A percentile compares a stretch with the other conserved stretches of the same genome.
Evolutionary conservation across 2,888 invertebrate species (phyloP).

Genomic region (Agrochola lychnidis): DNA sequence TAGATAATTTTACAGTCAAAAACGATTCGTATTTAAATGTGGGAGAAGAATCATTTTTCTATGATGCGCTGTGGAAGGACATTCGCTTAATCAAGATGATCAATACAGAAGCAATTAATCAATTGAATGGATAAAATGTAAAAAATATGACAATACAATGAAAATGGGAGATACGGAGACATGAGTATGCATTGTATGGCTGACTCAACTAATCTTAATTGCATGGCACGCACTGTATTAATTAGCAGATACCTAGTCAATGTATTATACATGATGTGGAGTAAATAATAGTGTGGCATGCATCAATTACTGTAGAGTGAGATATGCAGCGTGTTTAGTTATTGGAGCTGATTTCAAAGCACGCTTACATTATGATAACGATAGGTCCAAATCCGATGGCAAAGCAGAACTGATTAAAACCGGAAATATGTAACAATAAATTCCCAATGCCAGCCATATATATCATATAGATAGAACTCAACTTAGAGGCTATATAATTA

Average conservation of each 20-base stretch:
- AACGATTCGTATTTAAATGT: not conserved
- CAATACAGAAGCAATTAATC: constrained; percentile 2
- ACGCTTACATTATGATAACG: not conserved
- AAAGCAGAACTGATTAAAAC: not conserved
- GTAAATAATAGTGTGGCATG: constrained; percentile 47
- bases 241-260: constrained; percentile 49
- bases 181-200: constrained; percentile 23
- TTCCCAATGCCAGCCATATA: not conserved
- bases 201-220: constrained; percentile 64
- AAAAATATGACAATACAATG: constrained; percentile 13
- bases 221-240: constrained; percentile 60
- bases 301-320: constrained; percentile 16
- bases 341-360: constrained; percentile 34
- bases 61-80: not conserved
- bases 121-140: not conserved
- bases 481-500: not conserved
- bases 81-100: not conserved
- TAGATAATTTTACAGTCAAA: constrained; percentile 8
- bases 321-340: constrained; percentile 16
- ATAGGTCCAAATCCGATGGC: not conserved
- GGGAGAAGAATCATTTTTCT: not conserved
- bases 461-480: not conserved
- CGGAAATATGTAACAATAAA: not conserved
- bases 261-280: constrained; percentile 39
- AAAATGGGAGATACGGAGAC: constrained; percentile 9